Conservation (phyloP, 2,888 invertebrate species). For the Caenorhabditis parvicauda region DNA sequence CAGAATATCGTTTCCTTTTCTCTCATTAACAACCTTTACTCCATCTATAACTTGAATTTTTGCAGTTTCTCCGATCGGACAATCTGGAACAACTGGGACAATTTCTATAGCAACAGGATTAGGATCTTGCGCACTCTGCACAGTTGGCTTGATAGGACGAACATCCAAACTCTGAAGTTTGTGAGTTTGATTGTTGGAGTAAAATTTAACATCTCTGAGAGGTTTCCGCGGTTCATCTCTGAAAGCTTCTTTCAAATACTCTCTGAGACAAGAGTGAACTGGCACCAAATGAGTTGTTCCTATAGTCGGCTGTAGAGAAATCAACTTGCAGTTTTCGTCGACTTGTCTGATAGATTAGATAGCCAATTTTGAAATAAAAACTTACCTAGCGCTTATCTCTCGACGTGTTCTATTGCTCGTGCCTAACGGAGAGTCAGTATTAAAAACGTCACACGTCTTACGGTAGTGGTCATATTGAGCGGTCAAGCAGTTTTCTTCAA, state of each 20-base stretch:
- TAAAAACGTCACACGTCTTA: slow-evolving; percentile 29
- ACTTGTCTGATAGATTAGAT: background rate
- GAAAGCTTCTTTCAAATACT: no score
- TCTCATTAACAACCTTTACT: slow-evolving; percentile 41
- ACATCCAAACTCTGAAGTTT: slow-evolving; percentile 1
- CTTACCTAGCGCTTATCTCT: background rate
- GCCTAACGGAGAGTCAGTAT: slow-evolving; percentile 25
- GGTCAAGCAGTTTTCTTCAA: slow-evolving; percentile 27
- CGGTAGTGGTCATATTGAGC: slow-evolving; percentile 36
- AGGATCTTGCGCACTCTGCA: no score
- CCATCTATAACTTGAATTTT: slow-evolving; percentile 56
- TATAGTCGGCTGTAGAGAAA: slow-evolving; percentile 17
- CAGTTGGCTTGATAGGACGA: no score
- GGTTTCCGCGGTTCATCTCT: no score
- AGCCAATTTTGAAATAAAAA: background rate
- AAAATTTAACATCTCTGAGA: no score
- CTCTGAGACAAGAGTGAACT: background rate
- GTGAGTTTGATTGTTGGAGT: no score
- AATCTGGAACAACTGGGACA: slow-evolving; percentile 38
- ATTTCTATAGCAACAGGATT: background rate
- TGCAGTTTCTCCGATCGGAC: slow-evolving; percentile 42
- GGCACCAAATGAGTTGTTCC: slow-evolving; percentile 22
- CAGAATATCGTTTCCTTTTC: no score
- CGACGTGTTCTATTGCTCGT: background rate
- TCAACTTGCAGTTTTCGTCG: slow-evolving; percentile 8